phyloP scores from a whole-genome alignment of 2,797 vertebrate species.

The Brachyalestes nurse region DNA sequence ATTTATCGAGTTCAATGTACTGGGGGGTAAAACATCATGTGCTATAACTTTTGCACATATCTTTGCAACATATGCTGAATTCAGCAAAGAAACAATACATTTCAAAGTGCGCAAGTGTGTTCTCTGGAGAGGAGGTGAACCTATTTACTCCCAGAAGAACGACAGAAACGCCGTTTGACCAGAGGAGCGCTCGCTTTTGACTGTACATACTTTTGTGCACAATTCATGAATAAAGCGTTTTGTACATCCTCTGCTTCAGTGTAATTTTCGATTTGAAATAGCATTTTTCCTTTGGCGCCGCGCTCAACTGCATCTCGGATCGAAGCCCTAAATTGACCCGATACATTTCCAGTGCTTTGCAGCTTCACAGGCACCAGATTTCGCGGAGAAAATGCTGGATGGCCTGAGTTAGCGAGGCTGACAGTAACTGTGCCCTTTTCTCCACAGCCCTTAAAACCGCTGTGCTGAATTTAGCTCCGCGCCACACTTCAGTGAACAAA shows the following conservation, averaged over 20 bases:
- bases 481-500: conserved; percentile 29
- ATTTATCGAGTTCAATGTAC: too few relatives aligned
- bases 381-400: neutral
- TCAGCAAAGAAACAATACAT: too few relatives aligned
- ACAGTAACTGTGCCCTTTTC: conserved; percentile 12
- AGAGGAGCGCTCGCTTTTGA: too few relatives aligned
- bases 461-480: conserved; percentile 28
- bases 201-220: neutral
- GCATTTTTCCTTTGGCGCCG: neutral
- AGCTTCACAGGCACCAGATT: conserved; percentile 5
- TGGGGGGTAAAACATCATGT: too few relatives aligned
- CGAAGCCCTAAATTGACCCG: neutral
- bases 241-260: neutral
- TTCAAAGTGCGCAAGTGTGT: too few relatives aligned
- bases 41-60: too few relatives aligned
- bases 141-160: too few relatives aligned
- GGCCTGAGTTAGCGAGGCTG: conserved; percentile 14
- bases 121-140: too few relatives aligned
- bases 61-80: too few relatives aligned
- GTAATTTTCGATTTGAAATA: neutral
- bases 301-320: neutral
- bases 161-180: too few relatives aligned
- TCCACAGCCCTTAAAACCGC: neutral
- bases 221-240: neutral
- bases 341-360: conserved; percentile 3